These are phyloP conservation scores for Drosophila paulistorum DNA, from an alignment of 1,140 invertebrate genomes.

Conservation along the genomic window DNA sequence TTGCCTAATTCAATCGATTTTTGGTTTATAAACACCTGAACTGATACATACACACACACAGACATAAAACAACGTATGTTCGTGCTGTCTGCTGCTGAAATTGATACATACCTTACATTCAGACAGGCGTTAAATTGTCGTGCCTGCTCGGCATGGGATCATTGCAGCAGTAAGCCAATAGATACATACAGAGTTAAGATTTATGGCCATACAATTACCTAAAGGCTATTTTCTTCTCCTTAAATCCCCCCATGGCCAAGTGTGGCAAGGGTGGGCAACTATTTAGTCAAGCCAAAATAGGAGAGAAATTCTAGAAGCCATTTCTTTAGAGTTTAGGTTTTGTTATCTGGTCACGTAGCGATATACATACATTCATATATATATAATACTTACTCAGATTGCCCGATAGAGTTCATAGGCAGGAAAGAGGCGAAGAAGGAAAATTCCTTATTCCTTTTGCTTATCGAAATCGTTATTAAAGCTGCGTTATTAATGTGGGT, in stretches of 20 bases:
- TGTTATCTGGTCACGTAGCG: conserved; percentile 75
- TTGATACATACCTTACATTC: conserved; percentile 37
- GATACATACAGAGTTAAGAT: conserved; percentile 49
- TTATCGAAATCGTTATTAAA: conserved; percentile 44
- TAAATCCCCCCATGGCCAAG: not conserved
- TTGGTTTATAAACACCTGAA: conserved; percentile 19
- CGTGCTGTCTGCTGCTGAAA: conserved; percentile 50
- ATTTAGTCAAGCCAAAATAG: conserved; percentile 17
- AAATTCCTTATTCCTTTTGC: not conserved
- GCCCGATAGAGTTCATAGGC: not conserved
- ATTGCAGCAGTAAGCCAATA: conserved; percentile 51
- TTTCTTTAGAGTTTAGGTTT: conserved; percentile 22
- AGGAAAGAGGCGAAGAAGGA: not conserved
- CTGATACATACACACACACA: conserved; percentile 14
- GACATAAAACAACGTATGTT: not conserved
- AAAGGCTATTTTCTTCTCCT: conserved; percentile 43
- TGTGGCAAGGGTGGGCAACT: conserved; percentile 24
- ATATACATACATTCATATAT: conserved; percentile 12
- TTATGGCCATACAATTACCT: conserved; percentile 68
- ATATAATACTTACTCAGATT: conserved; percentile 10
- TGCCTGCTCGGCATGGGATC: conserved; percentile 29
- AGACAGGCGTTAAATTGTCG: conserved; percentile 59
- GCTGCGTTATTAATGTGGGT: conserved; percentile 59
- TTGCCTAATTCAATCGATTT: conserved; percentile 58
- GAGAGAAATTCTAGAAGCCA: not conserved